Base-by-base conservation (phyloP, 2,797 vertebrate genomes). In the Catharus ustulatus region DNA sequence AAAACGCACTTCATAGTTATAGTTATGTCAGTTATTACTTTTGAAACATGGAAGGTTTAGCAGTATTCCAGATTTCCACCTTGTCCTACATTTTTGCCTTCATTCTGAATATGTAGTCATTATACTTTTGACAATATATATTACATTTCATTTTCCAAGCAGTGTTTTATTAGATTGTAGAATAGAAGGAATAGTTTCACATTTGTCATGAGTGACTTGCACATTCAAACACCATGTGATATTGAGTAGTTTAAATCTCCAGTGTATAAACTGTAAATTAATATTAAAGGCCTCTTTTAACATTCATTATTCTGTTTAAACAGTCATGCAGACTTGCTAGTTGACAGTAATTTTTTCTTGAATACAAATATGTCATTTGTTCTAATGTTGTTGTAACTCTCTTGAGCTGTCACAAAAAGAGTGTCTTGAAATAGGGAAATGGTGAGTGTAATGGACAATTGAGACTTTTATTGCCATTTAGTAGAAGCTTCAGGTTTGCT, bases 131-230 rank as follows among this genome's bases (percentile, higher is more conserved):
- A 80, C 66, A 77, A 80, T 46, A 38, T 45, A 13, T 52, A 87
- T 91, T 87, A 27, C 11, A 38, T 76, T 93, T 75, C 27, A 52
- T 77, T 94, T 97, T 92, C 43, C 45, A 87, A 82, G 76, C 59
- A 84, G 74, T 79, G 61, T 92, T 97, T 97, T 97, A 97, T 97
- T 95, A 94, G 74, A 94, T 93, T 94, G 34, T 95, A 72, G 69
- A 52, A 86, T 90, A 72, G 90, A 86, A 97, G 96, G 36, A 87
- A 36, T 36, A 72, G 32, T 40, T 69, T 75, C 72, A 52, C 68
- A 49, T 89, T 93, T 81, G 59, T 95, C 15, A 26, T 45, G 32
- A 90, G 26, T 67, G 69, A 93, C 71, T 93, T 93, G 51, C 24
- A 38, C 3, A 2, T 92, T 86, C 74, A 87, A 94, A 91, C 45